A percentile compares a stretch with the other conserved stretches of the same genome.
Conservation (phyloP, 2,113 vertebrate species). For the Sakesphorus luctuosus region DNA sequence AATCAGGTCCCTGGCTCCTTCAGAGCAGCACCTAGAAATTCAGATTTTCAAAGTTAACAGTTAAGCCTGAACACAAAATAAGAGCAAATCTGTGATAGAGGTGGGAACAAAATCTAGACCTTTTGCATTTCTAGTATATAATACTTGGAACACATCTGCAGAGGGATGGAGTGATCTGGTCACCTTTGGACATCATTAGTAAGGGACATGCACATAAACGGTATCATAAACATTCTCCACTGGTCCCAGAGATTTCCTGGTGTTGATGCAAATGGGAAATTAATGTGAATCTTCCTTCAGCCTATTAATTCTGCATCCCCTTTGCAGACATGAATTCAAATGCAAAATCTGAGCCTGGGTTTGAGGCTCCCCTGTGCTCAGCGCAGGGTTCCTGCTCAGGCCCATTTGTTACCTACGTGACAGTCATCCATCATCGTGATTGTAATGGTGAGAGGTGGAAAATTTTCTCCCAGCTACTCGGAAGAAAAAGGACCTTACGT, state of each 20-base stretch:
- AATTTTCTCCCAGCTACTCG: neutral
- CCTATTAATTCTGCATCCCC: neutral
- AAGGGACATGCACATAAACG: neutral
- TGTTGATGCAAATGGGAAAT: conserved; percentile 10
- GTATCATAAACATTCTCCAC: accelerated
- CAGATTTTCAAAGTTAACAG: neutral
- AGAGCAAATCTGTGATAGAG: neutral
- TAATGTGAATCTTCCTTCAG: neutral
- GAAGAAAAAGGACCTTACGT: neutral
- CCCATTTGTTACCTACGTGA: neutral
- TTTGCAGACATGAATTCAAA: neutral
- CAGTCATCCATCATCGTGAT: neutral
- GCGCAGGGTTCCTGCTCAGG: neutral
- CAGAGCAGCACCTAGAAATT: neutral
- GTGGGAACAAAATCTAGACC: neutral
- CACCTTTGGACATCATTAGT: neutral
- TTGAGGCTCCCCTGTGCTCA: neutral
- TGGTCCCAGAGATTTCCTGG: neutral
- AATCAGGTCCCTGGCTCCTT: neutral
- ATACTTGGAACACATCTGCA: neutral
- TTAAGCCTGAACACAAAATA: neutral
- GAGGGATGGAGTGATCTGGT: neutral
- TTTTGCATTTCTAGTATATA: neutral
- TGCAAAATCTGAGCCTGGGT: neutral
- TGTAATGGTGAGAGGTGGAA: neutral